A percentile compares a stretch with the other conserved stretches of the same genome.
Conservation (phyloP, 2,797 vertebrate species). For the Champsocephalus esox region DNA sequence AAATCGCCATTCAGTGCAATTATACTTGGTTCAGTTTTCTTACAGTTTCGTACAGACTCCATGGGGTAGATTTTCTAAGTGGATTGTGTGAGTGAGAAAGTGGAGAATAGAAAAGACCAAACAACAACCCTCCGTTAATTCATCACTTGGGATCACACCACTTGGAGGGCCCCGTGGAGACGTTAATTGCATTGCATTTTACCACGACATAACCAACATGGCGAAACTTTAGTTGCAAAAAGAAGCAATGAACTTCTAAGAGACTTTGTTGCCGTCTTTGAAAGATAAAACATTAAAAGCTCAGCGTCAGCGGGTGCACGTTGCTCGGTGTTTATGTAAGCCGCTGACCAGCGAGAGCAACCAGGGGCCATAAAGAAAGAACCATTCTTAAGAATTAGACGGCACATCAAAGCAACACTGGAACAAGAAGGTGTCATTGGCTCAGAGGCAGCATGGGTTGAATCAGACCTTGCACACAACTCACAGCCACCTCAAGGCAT, state of each 20-base stretch:
- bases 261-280: constrained; percentile 5
- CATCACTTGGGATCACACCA: constrained; percentile 27
- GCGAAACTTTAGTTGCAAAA: constrained; percentile 9
- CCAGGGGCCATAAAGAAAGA: constrained; percentile 22
- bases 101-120: constrained; percentile 51
- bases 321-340: constrained; percentile 37
- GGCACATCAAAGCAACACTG: constrained; percentile 60
- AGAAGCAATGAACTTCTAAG: neutral
- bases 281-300: constrained; percentile 39
- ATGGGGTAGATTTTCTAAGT: constrained; percentile 32
- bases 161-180: constrained; percentile 9
- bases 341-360: constrained; percentile 53
- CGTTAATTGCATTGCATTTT: constrained; percentile 3
- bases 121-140: constrained; percentile 35
- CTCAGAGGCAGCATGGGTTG: constrained; percentile 56
- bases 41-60: constrained; percentile 22
- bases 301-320: constrained; percentile 14
- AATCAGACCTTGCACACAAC: constrained; percentile 24
- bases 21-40: constrained; percentile 9
- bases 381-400: constrained; percentile 46
- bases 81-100: constrained; percentile 20
- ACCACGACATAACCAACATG: constrained; percentile 4
- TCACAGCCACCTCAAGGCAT: constrained; percentile 10
- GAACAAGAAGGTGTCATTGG: constrained; percentile 60
- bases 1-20: neutral